Percentiles rank a stretch among this genome's conserved stretches.
Conservation (phyloP, 2,113 vertebrate genomes). For the Bubalus kerabau region DNA sequence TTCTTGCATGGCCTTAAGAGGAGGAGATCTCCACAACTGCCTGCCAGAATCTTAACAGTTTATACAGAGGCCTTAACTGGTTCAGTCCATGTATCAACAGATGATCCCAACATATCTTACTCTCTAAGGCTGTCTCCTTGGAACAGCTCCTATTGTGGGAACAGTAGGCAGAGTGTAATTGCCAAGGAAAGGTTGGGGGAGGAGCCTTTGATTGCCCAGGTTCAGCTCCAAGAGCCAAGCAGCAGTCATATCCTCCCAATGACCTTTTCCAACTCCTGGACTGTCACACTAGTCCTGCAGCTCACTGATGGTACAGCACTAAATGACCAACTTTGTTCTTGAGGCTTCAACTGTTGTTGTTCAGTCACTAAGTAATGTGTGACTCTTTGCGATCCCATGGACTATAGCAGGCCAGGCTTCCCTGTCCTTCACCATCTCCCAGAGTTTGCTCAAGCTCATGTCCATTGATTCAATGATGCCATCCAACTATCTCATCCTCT, state of each 20-base stretch:
- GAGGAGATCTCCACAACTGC: not conserved
- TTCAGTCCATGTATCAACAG: not conserved
- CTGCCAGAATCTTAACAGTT: not conserved
- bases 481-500: not conserved
- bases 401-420: not conserved
- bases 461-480: not conserved
- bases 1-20: not conserved
- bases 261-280: not conserved
- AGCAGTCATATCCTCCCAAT: not conserved
- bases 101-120: not conserved
- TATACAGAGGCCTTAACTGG: not conserved
- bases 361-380: not conserved
- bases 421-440: not conserved
- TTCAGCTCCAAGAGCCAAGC: not conserved
- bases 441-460: not conserved
- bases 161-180: not conserved
- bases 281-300: not conserved
- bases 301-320: not conserved
- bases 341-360: not conserved
- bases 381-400: not conserved
- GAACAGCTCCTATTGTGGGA: not conserved
- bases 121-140: not conserved
- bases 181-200: not conserved
- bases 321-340: not conserved
- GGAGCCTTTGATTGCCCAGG: not conserved